Conservation (phyloP, 2,888 invertebrate species). For the Erannis defoliaria region DNA sequence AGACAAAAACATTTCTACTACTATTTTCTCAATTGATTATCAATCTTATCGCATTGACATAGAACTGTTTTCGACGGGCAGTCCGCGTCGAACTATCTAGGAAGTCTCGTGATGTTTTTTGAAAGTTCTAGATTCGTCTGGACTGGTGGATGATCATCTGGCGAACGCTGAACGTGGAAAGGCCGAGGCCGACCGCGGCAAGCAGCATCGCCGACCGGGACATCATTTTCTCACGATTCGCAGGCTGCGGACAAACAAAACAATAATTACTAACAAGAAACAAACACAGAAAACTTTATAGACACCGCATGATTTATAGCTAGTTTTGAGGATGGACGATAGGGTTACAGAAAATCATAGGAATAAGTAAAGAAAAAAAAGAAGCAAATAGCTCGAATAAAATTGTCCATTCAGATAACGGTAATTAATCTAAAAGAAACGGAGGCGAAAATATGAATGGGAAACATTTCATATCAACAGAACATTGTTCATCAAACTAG, state of each 20-base stretch:
- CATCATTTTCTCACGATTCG: constrained; percentile 85
- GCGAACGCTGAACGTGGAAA: constrained; percentile 88
- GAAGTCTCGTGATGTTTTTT: constrained; percentile 39
- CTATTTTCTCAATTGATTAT: background rate
- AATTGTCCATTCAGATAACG: too few relatives aligned
- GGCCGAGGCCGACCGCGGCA: constrained; percentile 86
- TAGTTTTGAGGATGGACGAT: background rate
- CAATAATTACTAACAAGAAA: constrained; percentile 13
- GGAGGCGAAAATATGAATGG: too few relatives aligned
- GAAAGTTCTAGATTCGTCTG: constrained; percentile 63
- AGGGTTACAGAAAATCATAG: background rate
- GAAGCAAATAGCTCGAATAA: background rate
- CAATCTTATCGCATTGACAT: background rate
- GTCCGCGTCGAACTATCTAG: constrained; percentile 20
- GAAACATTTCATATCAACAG: too few relatives aligned
- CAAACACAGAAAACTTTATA: background rate
- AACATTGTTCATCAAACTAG: too few relatives aligned
- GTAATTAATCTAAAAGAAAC: too few relatives aligned
- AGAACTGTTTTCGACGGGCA: constrained; percentile 10
- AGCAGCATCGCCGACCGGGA: constrained; percentile 86
- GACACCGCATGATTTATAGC: background rate
- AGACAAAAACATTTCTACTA: constrained; percentile 10
- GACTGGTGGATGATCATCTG: constrained; percentile 85
- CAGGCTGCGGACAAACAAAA: constrained; percentile 71
- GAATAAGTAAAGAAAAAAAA: background rate